Conservation (phyloP, 2,797 vertebrate species). For the Clarias platycephalus region DNA sequence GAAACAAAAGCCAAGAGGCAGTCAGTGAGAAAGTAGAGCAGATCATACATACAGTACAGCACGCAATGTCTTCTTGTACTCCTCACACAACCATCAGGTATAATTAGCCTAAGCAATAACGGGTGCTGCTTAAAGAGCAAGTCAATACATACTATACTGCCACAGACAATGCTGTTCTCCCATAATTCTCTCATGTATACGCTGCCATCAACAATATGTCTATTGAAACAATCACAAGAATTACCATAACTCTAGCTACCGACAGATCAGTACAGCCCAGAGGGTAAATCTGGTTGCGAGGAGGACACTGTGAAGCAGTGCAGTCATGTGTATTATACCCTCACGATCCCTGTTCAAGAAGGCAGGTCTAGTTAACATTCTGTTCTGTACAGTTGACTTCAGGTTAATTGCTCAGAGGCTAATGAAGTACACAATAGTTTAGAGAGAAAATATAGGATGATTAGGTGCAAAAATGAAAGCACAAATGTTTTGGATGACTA, state of each 20-base stretch:
- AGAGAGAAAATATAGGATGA: not conserved
- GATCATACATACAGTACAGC: constrained; percentile 32
- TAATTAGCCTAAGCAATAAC: constrained; percentile 68
- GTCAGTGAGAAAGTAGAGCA: not conserved
- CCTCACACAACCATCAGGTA: constrained; percentile 43
- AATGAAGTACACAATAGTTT: constrained; percentile 37
- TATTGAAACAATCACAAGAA: constrained; percentile 41
- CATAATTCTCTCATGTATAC: constrained; percentile 15
- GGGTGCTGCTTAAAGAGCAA: constrained; percentile 73
- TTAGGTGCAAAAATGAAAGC: not conserved
- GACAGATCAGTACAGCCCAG: constrained; percentile 22
- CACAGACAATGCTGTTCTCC: constrained; percentile 28
- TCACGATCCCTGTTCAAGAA: constrained; percentile 18
- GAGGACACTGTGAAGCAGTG: constrained; percentile 41
- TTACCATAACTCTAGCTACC: constrained; percentile 31
- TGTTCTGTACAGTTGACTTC: constrained; percentile 25
- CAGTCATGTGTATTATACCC: constrained; percentile 25
- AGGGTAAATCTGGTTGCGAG: constrained; percentile 24
- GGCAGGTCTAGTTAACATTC: constrained; percentile 33
- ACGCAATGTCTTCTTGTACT: constrained; percentile 39
- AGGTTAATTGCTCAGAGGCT: constrained; percentile 33
- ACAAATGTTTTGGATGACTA: not conserved
- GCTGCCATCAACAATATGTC: constrained; percentile 38
- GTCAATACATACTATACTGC: constrained; percentile 68
- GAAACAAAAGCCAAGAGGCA: constrained; percentile 7